phyloP scores from a whole-genome alignment of 2,113 vertebrate species.

The Myotis lucifugus region DNA sequence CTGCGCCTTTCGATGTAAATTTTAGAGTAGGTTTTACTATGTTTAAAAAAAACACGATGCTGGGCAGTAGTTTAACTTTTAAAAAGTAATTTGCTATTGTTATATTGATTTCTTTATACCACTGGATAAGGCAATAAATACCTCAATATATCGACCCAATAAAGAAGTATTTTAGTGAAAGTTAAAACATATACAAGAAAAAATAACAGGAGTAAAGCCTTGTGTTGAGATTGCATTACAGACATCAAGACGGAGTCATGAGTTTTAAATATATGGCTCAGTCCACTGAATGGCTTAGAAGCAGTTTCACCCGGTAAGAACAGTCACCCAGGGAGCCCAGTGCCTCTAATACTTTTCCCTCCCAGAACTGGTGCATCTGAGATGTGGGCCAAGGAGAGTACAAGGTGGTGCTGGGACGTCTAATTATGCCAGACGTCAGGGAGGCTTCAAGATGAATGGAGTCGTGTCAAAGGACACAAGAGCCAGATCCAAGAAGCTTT shows the following conservation, averaged over 20 bases:
- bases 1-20: background rate
- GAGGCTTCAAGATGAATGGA: slow-evolving; percentile 41
- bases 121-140: background rate
- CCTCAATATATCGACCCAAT: background rate
- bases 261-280: slow-evolving; percentile 6
- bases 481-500: background rate
- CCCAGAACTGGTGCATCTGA: slow-evolving; percentile 12
- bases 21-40: slow-evolving; percentile 20
- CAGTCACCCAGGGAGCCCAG: background rate
- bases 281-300: slow-evolving; percentile 9
- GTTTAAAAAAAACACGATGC: background rate
- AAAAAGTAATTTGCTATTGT: background rate
- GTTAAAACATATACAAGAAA: background rate
- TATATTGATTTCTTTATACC: background rate
- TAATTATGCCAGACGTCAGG: slow-evolving; percentile 46
- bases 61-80: background rate
- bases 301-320: background rate
- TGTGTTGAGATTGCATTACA: slow-evolving; percentile 9
- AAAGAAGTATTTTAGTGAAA: background rate
- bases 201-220: background rate
- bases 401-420: background rate
- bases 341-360: background rate
- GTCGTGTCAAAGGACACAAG: background rate
- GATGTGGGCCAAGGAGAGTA: slow-evolving; percentile 46
- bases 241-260: background rate